These are phyloP conservation scores for Distichodus sexfasciatus DNA, from an alignment of 2,797 vertebrate species.

Conservation along the genomic window DNA sequence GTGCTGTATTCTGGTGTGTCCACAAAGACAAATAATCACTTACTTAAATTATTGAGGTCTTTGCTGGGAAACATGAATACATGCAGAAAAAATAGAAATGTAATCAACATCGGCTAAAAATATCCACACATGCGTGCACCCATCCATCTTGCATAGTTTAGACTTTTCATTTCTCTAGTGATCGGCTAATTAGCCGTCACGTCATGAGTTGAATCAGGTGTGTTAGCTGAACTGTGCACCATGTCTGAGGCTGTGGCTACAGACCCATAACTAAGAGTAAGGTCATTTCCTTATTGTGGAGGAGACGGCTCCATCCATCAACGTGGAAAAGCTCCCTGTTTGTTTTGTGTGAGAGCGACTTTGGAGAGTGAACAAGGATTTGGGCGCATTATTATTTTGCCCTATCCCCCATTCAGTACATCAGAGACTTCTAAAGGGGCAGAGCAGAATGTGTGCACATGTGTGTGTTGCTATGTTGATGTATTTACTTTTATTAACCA, in stretches of 20 bases:
- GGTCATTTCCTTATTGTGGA: slow-evolving; percentile 13
- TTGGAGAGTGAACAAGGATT: background rate
- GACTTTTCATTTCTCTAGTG: background rate
- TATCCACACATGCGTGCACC: background rate
- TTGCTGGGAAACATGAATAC: too few species aligned
- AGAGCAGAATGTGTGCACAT: slow-evolving; percentile 10
- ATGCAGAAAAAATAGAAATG: too few species aligned
- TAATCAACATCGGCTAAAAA: too few species aligned
- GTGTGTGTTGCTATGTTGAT: slow-evolving; percentile 27
- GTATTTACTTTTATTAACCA: too few species aligned
- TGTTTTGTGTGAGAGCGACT: background rate
- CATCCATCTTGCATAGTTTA: background rate
- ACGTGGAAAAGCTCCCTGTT: background rate
- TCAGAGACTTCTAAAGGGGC: background rate
- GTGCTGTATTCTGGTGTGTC: too few species aligned
- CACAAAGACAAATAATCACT: too few species aligned
- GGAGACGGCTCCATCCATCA: slow-evolving; percentile 26
- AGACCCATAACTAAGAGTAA: slow-evolving; percentile 18
- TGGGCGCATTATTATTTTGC: background rate
- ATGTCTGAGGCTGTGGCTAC: background rate
- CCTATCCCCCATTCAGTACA: background rate
- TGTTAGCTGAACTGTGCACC: background rate
- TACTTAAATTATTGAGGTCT: too few species aligned
- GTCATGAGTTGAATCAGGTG: background rate
- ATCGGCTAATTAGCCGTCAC: background rate